These are phyloP conservation scores for Notiomystis cincta DNA, from an alignment of 2,113 vertebrate genomes.

Conservation along the genomic window DNA sequence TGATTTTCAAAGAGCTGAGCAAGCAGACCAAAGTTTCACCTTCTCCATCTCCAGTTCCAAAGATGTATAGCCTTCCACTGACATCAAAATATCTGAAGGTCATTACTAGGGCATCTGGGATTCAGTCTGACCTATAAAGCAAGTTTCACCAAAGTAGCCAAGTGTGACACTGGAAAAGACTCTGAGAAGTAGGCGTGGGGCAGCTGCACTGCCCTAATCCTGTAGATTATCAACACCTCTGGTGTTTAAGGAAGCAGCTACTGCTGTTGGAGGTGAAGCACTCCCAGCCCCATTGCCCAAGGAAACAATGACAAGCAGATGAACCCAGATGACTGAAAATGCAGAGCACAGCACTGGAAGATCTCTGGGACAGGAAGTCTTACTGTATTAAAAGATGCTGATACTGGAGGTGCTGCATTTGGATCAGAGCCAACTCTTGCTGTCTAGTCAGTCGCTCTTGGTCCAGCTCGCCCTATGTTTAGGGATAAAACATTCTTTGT, in stretches of 20 bases:
- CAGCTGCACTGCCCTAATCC: neutral
- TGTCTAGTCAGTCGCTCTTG: conserved; percentile 93
- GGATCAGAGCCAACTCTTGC: conserved; percentile 90
- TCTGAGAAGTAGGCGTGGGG: neutral
- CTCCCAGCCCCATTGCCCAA: neutral
- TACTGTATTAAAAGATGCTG: conserved; percentile 95
- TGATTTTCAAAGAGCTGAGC: neutral
- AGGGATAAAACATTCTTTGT: neutral
- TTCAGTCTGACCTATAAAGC: neutral
- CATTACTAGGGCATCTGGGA: neutral
- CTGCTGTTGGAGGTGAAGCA: neutral
- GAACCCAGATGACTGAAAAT: neutral
- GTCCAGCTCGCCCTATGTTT: conserved; percentile 85
- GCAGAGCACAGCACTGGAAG: neutral
- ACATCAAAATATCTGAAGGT: neutral
- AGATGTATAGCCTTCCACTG: neutral
- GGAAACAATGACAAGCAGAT: neutral
- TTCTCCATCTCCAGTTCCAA: neutral
- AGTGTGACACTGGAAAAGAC: neutral
- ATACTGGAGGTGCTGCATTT: conserved; percentile 96
- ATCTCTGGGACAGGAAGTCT: neutral
- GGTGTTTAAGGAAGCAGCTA: neutral
- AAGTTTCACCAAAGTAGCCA: neutral
- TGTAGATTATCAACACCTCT: rapidly evolving
- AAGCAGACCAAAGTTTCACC: neutral